Conservation (phyloP, 2,888 invertebrate genomes). For the Orgyia antiqua region DNA sequence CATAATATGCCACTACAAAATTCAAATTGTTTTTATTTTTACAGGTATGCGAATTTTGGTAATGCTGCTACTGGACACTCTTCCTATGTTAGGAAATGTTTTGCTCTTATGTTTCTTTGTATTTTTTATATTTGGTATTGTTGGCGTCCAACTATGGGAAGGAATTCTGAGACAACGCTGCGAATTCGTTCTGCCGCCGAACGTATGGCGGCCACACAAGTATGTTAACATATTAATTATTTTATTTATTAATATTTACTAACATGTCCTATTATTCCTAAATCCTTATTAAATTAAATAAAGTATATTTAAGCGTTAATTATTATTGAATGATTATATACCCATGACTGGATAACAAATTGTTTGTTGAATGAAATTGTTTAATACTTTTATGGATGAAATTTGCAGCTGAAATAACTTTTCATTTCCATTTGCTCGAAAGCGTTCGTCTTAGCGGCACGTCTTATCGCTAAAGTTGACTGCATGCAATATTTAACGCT, state of each 20-base stretch:
- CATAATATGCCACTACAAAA: no score
- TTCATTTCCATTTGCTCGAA: conserved; percentile 60
- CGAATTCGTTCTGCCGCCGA: conserved; percentile 85
- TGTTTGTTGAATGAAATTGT: conserved; percentile 28
- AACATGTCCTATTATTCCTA: no score
- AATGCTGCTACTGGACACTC: conserved; percentile 97
- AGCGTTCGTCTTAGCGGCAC: conserved; percentile 68
- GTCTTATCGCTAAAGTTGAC: conserved; percentile 72
- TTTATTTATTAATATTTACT: no score
- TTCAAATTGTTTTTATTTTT: conserved; percentile 23
- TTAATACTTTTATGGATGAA: conserved; percentile 35
- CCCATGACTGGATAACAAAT: conserved; percentile 25
- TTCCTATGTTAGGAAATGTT: conserved; percentile 99
- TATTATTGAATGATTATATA: conserved; percentile 4
- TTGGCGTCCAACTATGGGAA: conserved; percentile 99
- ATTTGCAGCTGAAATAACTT: conserved; percentile 46
- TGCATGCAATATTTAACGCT: conserved; percentile 79
- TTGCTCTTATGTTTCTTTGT: conserved; percentile 99
- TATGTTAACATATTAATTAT: conserved; percentile 73
- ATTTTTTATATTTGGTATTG: conserved; percentile 99
- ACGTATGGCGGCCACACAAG: conserved; percentile 83
- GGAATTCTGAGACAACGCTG: conserved; percentile 97
- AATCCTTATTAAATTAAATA: no score
- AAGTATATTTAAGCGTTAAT: conserved; percentile 31
- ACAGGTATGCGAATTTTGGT: conserved; percentile 99